Base-by-base conservation (phyloP, 1,140 invertebrate species). In the Schmidtea mediterranea region DNA sequence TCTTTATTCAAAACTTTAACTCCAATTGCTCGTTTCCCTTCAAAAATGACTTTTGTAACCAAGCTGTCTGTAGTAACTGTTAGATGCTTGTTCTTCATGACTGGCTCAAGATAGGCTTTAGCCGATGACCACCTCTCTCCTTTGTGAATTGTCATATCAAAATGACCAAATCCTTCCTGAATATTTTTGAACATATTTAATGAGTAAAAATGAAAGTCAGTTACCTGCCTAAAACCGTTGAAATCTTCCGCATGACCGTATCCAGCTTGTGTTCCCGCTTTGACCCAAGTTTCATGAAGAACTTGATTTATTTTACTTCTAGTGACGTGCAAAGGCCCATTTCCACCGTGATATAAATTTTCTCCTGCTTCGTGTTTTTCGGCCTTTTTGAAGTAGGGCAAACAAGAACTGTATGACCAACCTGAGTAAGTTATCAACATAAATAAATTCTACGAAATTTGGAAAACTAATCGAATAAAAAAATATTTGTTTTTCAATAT, bases 241-340 rank as follows among this genome's bases (percentile, higher is more conserved):
- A 89, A 87, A 41, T 84, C 77, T 56, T 89, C 82, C 6, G 81
- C 72, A 58, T 82, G 84, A 49, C 79, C 74, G 57, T 89, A 90
- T 0, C 86, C 84, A 67, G 87, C 73, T 62, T 90, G 79, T 16
- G 75, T 66, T 1, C 83, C 84, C 1, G 76, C 83, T 59, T 84
- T 74, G 13, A 90, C 74, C 56, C 90, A 94, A n/a, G 78, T 77
- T n/a, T 62, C 48, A 50, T 67, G 61, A 2, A 71, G 53, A 22
- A 65, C 65, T 52, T 71, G 65, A 9, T 64, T 56, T 12, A 60
- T 58, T 9, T 10, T 9, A 1, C 68, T 69, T 49, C 66, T 54
- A 1, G 59, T 63, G 0, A 70, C 67, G 51, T 66, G 55, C 22
- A 69, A 52, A 10, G 68, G 68, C 22, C 69, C 69, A 51, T 58